Evolutionary conservation across 2,113 vertebrate species (phyloP), one percentile per base, ranked within the genome.

Genomic region (Reinhardtius hippoglossoides): DNA sequence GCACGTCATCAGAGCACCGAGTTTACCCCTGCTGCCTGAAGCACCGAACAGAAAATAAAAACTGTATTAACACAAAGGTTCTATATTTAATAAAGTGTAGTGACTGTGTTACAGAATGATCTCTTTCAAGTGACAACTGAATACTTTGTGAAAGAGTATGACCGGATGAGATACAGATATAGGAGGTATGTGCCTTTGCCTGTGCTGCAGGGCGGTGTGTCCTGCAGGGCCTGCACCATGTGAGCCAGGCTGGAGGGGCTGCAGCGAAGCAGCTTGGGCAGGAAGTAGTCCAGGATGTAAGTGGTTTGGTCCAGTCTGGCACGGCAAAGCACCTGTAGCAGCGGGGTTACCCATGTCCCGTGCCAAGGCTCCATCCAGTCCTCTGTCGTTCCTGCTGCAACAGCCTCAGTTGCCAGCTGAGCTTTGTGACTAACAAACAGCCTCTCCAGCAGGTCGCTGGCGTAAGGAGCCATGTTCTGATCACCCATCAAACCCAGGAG

Each of bases 1-100:
- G 82, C 98, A 99, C 0, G 97, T 97, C 96, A 99, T 96, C 78
- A 99, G 84, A 48, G 97, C 97, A 52, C 97, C 96, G 58, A 97
- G 87, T 5, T 96, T 93, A 10, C 97, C 97, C 83, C 96, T 95
- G 64, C 93, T 92, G 70, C 85, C 73, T 27, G 94, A 87, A 1
- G 92, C 92, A 92, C 82, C 91, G 89, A n/a, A 9, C 13, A 73
- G 21, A 12, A 72, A 1, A 74, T 14, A 80, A 35, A 65, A 48
- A 14, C 3, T 40, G 16, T 3, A 37, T 48, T 31, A 27, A 44
- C n/a, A 24, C 3, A 26, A 35, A 21, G 1, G 3, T 18, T 50
- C 0, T 9, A 46, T 16, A 0, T 8, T 35, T 35, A 3, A 27
- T 27, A 27, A 27, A 27, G 31, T 35, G 31, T 35, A 8, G 10